A percentile compares a stretch with the other conserved stretches of the same genome.
These are phyloP conservation scores for Eretmochelys imbricata DNA, from an alignment of 2,113 vertebrate genomes.

Conservation along the genomic window DNA sequence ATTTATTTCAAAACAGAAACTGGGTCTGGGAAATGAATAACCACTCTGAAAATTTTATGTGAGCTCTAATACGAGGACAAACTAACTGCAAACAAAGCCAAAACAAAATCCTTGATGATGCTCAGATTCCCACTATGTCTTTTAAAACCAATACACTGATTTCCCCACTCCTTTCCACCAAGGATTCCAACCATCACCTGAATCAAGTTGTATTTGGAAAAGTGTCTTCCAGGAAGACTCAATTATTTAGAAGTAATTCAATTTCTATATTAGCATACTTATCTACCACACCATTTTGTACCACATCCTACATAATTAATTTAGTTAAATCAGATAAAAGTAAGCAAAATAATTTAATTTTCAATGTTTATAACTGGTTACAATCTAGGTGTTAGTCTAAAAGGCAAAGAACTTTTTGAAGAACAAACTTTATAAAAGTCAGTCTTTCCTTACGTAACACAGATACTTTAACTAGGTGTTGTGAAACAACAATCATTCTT, in stretches of 20 bases:
- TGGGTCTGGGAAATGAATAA: background rate
- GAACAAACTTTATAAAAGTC: background rate
- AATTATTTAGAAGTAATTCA: background rate
- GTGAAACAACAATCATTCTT: background rate
- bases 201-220: background rate
- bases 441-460: background rate
- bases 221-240: background rate
- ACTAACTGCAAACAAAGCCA: background rate
- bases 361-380: background rate
- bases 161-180: background rate
- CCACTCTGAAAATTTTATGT: background rate
- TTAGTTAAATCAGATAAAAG: background rate
- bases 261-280: background rate
- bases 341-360: background rate
- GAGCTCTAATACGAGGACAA: background rate
- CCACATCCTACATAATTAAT: background rate
- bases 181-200: background rate
- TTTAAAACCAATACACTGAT: background rate
- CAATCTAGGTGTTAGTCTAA: background rate
- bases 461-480: background rate
- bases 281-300: background rate
- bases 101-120: background rate
- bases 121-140: background rate
- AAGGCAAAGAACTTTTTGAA: background rate
- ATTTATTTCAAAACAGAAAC: conserved; percentile 1